Evolutionary conservation across 2,113 vertebrate species (phyloP).

Genomic region (Microtus ochrogaster): DNA sequence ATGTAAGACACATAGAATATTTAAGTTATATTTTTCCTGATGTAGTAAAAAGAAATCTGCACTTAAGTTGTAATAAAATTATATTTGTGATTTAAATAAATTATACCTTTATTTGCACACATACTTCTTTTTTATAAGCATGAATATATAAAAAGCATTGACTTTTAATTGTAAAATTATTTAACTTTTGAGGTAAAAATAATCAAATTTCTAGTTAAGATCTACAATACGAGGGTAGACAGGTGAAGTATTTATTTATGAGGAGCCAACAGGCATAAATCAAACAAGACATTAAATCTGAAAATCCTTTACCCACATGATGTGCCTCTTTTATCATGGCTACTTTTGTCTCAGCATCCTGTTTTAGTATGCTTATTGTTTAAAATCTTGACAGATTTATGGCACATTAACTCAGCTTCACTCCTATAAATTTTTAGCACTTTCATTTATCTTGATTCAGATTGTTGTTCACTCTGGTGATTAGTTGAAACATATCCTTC

Average conservation of each 20-base stretch:
- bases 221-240: background rate
- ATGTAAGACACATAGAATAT: background rate
- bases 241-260: constrained; percentile 35
- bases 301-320: constrained; percentile 30
- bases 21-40: background rate
- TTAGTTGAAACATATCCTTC: constrained; percentile 59
- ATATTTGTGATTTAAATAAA: constrained; percentile 18
- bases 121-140: background rate
- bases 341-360: constrained; percentile 37
- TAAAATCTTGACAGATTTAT: constrained; percentile 61
- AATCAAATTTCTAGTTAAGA: constrained; percentile 60
- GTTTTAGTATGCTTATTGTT: background rate
- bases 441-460: constrained; percentile 39
- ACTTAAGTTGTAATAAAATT: background rate
- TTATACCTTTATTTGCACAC: background rate
- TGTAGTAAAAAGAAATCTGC: constrained; percentile 20
- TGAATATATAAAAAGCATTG: background rate
- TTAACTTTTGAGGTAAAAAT: background rate
- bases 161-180: constrained; percentile 39
- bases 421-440: constrained; percentile 1
- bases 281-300: background rate
- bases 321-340: background rate
- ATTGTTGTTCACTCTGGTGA: constrained; percentile 40
- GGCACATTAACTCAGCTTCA: constrained; percentile 17
- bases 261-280: constrained; percentile 22